Percentiles rank a stretch among this genome's conserved stretches.
phyloP scores from a whole-genome alignment of 53 echinoderm and acorn worm species.

The Crossaster papposus region DNA sequence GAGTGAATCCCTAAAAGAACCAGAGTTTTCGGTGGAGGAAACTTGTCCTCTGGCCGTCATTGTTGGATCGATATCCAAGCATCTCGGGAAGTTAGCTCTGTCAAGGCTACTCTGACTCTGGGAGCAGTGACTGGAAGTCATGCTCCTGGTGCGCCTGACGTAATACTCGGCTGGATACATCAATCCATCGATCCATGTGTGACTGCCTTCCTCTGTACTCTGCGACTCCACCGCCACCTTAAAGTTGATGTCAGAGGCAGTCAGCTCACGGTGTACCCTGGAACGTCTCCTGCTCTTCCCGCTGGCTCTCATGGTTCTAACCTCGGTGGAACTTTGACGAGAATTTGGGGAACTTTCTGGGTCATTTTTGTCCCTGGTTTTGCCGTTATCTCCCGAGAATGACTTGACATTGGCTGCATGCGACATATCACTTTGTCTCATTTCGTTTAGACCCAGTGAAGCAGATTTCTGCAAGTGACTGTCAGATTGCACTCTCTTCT shows the following conservation, averaged over 20 bases:
- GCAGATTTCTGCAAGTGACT: not conserved
- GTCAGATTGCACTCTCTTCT: not conserved
- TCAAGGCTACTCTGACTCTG: conserved; percentile 4
- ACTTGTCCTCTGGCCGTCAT: not conserved
- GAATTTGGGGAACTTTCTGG: not conserved
- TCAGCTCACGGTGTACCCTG: conserved; percentile 45
- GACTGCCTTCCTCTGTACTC: conserved; percentile 67
- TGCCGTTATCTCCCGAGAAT: conserved; percentile 38
- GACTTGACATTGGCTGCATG: not conserved
- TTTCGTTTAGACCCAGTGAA: not conserved
- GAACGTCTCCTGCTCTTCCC: conserved; percentile 27
- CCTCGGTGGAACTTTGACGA: not conserved
- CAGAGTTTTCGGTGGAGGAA: conserved; percentile 4
- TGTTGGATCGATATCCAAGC: not conserved
- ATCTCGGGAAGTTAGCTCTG: not conserved
- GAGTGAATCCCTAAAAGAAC: not conserved
- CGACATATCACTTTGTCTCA: not conserved
- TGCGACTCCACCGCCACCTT: conserved; percentile 73
- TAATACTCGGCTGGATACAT: conserved; percentile 91
- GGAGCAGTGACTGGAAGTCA: conserved; percentile 57
- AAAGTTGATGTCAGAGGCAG: conserved; percentile 64
- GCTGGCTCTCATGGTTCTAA: conserved; percentile 1
- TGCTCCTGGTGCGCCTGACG: conserved; percentile 87
- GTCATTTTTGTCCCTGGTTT: not conserved
- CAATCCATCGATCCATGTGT: conserved; percentile 86